Evolutionary conservation across 1,140 invertebrate genomes (phyloP).

Genomic region (Geopemphigus sp.): DNA sequence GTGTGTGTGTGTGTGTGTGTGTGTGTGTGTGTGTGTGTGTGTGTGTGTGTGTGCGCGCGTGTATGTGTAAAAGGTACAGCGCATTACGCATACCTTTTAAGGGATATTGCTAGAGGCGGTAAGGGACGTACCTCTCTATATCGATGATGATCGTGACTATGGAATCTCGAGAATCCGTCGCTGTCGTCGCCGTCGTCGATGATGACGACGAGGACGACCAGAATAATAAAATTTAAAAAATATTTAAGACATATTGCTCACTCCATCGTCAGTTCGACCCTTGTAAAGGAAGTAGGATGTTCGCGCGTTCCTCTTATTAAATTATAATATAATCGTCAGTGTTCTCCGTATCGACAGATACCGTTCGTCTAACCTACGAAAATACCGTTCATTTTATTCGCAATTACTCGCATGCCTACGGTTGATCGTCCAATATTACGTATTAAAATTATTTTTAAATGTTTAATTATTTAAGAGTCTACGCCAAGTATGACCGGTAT

Average conservation of each 20-base stretch:
- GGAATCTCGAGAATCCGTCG: constrained; percentile 26
- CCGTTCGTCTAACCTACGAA: too few species aligned
- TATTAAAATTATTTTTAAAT: background rate
- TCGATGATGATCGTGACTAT: background rate
- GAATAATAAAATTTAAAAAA: constrained; percentile 46
- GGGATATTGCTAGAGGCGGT: background rate
- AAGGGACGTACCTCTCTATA: background rate
- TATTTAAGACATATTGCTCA: constrained; percentile 28
- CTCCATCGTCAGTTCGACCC: background rate
- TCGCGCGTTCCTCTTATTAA: background rate
- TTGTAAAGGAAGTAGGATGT: too few species aligned
- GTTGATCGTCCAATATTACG: background rate
- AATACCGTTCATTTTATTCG: too few species aligned
- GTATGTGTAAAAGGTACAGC: constrained; percentile 15
- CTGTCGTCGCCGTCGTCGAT: background rate
- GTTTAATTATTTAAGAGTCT: background rate
- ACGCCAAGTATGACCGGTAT: background rate
- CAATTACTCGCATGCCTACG: background rate
- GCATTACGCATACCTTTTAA: constrained; percentile 19
- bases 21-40: too few species aligned
- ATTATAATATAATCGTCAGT: constrained; percentile 21
- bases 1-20: too few species aligned
- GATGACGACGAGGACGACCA: background rate
- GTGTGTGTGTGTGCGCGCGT: background rate
- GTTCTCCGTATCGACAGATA: background rate